Conservation (phyloP, 37 sponge, comb jelly and placozoan species). For the Ephydatia muelleri region DNA sequence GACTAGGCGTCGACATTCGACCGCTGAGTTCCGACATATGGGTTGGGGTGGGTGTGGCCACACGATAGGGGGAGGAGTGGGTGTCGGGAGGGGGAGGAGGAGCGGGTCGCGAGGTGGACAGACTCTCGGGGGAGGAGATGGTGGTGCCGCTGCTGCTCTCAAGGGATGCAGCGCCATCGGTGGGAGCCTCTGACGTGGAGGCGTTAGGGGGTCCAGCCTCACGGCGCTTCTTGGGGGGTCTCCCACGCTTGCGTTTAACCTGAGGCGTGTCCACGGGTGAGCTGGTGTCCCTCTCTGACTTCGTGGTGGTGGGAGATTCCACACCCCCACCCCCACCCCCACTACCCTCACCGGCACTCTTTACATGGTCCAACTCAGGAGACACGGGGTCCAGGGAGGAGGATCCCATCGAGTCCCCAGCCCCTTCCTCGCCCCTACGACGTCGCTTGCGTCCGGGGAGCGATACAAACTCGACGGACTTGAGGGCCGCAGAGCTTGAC, state of each 20-base stretch:
- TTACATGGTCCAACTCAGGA: background rate
- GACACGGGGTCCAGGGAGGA: background rate
- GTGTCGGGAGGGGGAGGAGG: slow-evolving; percentile 11
- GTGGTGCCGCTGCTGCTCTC: background rate
- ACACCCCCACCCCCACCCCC: background rate
- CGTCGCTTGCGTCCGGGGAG: slow-evolving; percentile 16
- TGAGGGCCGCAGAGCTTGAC: slow-evolving; percentile 45
- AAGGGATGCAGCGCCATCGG: background rate
- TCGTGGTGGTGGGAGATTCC: background rate
- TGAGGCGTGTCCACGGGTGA: slow-evolving; percentile 7
- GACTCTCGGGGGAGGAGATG: background rate
- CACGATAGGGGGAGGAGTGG: slow-evolving; percentile 5
- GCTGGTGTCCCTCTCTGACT: background rate
- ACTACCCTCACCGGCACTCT: too few relatives aligned
- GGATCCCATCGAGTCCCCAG: too few relatives aligned
- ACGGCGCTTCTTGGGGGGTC: slow-evolving; percentile 20
- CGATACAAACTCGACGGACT: slow-evolving; percentile 39
- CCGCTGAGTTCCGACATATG: background rate
- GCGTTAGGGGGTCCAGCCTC: background rate
- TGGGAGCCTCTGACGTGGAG: background rate
- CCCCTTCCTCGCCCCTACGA: too few relatives aligned
- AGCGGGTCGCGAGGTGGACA: slow-evolving; percentile 4
- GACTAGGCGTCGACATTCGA: background rate
- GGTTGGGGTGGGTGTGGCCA: slow-evolving; percentile 12
- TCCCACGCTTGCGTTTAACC: slow-evolving; percentile 14